A percentile compares a stretch with the other conserved stretches of the same genome.
Evolutionary conservation across 2,113 vertebrate genomes (phyloP).

Genomic region (Chrysochloris asiatica): DNA sequence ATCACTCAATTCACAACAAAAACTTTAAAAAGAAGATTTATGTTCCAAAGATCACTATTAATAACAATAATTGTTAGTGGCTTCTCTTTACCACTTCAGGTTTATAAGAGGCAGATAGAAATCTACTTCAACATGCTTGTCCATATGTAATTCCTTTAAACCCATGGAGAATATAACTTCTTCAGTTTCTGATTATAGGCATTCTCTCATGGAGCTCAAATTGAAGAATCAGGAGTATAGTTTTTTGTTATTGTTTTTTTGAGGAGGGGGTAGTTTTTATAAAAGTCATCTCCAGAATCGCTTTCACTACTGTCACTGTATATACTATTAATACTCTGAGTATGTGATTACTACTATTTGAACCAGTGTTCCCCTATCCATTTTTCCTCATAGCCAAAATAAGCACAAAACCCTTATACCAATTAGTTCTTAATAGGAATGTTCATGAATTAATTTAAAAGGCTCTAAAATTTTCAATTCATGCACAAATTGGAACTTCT

Average conservation of each 20-base stretch:
- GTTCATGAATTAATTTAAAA: background rate
- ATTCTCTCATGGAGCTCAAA: background rate
- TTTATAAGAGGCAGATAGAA: background rate
- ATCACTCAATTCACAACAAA: no score
- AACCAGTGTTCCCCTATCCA: background rate
- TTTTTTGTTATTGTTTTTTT: background rate
- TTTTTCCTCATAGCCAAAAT: background rate
- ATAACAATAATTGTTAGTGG: background rate
- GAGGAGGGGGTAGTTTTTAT: no score
- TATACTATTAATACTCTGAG: background rate
- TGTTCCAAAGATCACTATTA: background rate
- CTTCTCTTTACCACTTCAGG: background rate
- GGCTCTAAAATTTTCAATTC: background rate
- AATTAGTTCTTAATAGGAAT: background rate
- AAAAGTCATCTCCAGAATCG: no score
- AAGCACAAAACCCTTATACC: background rate
- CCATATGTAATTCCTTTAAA: background rate
- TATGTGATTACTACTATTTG: background rate
- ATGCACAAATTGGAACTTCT: background rate
- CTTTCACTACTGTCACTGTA: background rate
- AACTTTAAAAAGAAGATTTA: no score
- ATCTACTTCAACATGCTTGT: background rate
- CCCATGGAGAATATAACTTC: background rate
- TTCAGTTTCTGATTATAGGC: background rate
- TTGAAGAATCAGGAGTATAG: background rate